Percentiles rank a stretch among this genome's conserved stretches.
Conservation (phyloP, 2,113 vertebrate species). For the Scortum barcoo region DNA sequence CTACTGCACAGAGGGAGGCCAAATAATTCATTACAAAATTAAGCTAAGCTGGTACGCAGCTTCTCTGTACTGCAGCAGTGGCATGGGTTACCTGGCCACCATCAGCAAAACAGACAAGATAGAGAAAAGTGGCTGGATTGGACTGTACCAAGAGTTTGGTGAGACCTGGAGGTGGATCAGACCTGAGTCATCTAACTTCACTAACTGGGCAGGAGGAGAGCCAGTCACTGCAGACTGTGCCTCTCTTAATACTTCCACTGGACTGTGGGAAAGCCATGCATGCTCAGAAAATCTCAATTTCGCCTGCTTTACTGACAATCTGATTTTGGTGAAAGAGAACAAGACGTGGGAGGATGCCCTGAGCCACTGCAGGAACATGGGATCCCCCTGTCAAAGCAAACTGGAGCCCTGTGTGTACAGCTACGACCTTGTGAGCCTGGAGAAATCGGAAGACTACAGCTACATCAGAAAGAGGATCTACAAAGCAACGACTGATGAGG, state of each 20-base stretch:
- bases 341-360: constrained; percentile 67
- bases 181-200: background rate
- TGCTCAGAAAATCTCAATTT: background rate
- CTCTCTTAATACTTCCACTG: accelerated
- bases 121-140: constrained; percentile 3
- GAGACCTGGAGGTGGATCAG: constrained; percentile 23
- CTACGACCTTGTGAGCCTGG: constrained; percentile 38
- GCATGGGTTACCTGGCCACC: accelerated
- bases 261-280: accelerated
- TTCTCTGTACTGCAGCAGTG: background rate
- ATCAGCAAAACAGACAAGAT: accelerated
- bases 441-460: accelerated
- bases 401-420: accelerated
- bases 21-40: accelerated
- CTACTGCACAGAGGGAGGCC: background rate
- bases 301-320: constrained; percentile 32
- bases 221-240: constrained; percentile 28
- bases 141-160: background rate
- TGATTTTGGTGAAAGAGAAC: constrained; percentile 60
- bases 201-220: constrained; percentile 14
- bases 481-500: constrained; percentile 46
- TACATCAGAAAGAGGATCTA: constrained; percentile 44
- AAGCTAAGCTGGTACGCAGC: background rate
- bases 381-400: background rate
- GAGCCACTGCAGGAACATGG: constrained; percentile 40